Evolutionary conservation across 2,888 invertebrate genomes (phyloP).

Genomic region (Hirtodrosophila histrioides): DNA sequence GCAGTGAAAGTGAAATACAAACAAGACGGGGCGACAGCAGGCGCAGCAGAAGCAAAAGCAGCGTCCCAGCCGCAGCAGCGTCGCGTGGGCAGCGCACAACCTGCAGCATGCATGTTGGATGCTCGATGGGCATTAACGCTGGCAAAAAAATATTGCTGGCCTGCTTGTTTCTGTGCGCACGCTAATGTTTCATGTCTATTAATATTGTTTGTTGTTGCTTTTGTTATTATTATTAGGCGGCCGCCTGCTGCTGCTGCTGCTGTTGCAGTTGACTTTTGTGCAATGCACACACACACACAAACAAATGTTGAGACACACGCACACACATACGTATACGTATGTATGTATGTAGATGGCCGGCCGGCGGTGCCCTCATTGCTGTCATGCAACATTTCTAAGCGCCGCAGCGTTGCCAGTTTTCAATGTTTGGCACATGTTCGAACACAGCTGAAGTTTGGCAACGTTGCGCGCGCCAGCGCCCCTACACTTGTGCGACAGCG

Average conservation of each 20-base stretch:
- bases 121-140: conserved; percentile 38
- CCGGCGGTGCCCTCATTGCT: conserved; percentile 60
- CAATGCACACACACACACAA: conserved; percentile 26
- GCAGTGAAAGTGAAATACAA: conserved; percentile 67
- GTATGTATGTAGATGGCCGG: conserved; percentile 32
- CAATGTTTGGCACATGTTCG: conserved; percentile 50
- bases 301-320: neutral
- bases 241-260: conserved; percentile 25
- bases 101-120: conserved; percentile 45
- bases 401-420: conserved; percentile 57
- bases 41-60: neutral
- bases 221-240: conserved; percentile 61
- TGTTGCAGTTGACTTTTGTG: conserved; percentile 33
- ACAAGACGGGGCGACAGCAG: conserved; percentile 20
- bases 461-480: conserved; percentile 47
- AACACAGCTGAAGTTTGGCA: conserved; percentile 44
- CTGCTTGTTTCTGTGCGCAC: conserved; percentile 47
- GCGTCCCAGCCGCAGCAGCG: neutral
- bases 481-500: conserved; percentile 56
- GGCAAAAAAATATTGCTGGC: conserved; percentile 40
- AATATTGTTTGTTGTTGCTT: conserved; percentile 61
- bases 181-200: conserved; percentile 64
- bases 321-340: neutral
- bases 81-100: conserved; percentile 44
- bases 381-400: conserved; percentile 64